phyloP scores from a whole-genome alignment of 1,140 invertebrate genomes.

The Brevipalpus yothersi region DNA sequence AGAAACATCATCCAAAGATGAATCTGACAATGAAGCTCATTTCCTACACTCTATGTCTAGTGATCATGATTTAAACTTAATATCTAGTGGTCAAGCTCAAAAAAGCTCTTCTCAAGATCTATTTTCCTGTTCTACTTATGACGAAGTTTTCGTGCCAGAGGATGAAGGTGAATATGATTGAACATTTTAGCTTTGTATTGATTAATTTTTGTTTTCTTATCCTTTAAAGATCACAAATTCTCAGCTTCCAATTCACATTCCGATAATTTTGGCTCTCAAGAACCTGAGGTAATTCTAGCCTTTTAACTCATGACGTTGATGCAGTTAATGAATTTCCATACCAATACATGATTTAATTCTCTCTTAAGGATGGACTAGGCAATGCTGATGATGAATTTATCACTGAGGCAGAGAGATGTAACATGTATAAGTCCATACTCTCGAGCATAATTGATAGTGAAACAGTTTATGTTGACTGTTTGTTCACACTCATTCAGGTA shows the following conservation, averaged over 20 bases:
- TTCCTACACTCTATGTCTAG: slow-evolving; percentile 20
- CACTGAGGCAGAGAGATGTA: slow-evolving; percentile 37
- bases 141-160: slow-evolving; percentile 1
- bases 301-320: background rate
- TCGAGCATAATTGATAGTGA: slow-evolving; percentile 73
- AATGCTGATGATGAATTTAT: slow-evolving; percentile 16
- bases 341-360: background rate
- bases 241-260: background rate
- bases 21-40: slow-evolving; percentile 19
- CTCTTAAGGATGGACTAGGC: background rate
- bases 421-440: slow-evolving; percentile 58
- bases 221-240: background rate
- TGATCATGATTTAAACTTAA: slow-evolving; percentile 16
- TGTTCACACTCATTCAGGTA: slow-evolving; percentile 64
- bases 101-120: too few species aligned
- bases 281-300: background rate
- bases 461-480: slow-evolving; percentile 59
- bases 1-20: slow-evolving; percentile 3
- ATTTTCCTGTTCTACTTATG: background rate
- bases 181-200: background rate
- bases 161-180: background rate
- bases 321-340: background rate
- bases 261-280: background rate
- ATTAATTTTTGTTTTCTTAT: background rate
- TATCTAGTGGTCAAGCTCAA: background rate